These are phyloP conservation scores for Philaenus spumarius DNA, from an alignment of 1,140 invertebrate species.

Conservation along the genomic window DNA sequence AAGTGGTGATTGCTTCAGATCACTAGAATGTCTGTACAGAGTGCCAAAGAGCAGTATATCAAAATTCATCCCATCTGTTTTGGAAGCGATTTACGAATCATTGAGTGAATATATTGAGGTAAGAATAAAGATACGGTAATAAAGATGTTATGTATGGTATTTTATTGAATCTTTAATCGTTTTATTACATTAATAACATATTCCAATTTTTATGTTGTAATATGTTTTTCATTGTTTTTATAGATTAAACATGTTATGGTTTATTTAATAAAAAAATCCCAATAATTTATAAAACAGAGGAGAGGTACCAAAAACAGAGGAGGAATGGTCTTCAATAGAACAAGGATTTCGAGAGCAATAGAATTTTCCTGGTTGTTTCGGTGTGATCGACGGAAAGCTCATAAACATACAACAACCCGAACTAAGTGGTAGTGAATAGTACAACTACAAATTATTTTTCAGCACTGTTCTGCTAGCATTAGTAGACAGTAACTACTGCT, in stretches of 20 bases:
- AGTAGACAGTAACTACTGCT: too few species aligned
- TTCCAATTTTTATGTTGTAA: background rate
- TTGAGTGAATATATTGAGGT: background rate
- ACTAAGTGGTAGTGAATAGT: too few species aligned
- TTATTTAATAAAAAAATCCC: background rate
- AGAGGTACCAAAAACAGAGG: background rate
- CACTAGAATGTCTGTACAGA: conserved; percentile 29
- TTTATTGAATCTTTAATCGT: background rate
- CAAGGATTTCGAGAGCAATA: background rate
- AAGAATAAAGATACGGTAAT: background rate
- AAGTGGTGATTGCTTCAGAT: conserved; percentile 29
- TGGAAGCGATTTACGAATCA: background rate
- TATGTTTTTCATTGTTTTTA: background rate
- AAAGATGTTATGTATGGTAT: background rate
- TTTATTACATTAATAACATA: background rate
- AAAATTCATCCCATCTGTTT: background rate
- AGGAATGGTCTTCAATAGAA: background rate
- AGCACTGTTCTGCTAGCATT: too few species aligned
- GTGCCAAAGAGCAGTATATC: conserved; percentile 22
- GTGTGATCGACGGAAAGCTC: background rate
- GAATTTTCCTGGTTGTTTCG: conserved; percentile 1
- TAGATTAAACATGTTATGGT: background rate
- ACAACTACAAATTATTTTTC: too few species aligned
- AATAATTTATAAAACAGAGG: background rate
- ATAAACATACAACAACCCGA: background rate